A percentile compares a stretch with the other conserved stretches of the same genome.
phyloP scores from a whole-genome alignment of 2,113 vertebrate genomes.

The Microcebus lehilahytsara region DNA sequence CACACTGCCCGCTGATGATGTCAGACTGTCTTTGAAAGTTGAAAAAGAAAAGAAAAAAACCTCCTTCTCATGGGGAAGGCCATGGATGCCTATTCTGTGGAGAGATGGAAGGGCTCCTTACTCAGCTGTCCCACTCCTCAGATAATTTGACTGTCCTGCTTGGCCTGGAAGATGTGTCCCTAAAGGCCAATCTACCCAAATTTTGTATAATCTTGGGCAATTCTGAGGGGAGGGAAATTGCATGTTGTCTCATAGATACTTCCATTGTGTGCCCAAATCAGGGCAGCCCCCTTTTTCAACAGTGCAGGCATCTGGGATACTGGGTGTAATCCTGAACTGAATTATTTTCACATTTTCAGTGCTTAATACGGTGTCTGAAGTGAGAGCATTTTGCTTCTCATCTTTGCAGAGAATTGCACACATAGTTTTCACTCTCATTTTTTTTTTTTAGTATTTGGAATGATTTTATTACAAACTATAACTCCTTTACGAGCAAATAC shows the following conservation, averaged over 20 bases:
- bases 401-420: constrained; percentile 58
- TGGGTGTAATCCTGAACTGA: constrained; percentile 44
- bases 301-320: constrained; percentile 53
- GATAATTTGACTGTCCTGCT: background rate
- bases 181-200: background rate
- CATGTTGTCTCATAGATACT: constrained; percentile 33
- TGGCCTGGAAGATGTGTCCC: background rate
- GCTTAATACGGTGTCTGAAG: constrained; percentile 65
- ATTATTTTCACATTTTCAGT: constrained; percentile 65
- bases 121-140: background rate
- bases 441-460: constrained; percentile 66
- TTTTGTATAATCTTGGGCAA: background rate
- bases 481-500: constrained; percentile 61
- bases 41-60: background rate
- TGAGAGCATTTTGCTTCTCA: constrained; percentile 60
- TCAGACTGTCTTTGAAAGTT: background rate
- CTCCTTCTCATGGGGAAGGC: background rate
- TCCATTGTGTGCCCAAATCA: background rate
- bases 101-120: background rate
- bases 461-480: constrained; percentile 66
- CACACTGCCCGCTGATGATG: background rate
- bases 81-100: background rate
- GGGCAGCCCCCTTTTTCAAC: constrained; percentile 30
- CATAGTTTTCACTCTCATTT: constrained; percentile 53
- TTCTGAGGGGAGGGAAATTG: background rate